These are phyloP conservation scores for Orycteropus afer DNA, from an alignment of 2,113 vertebrate genomes.

Conservation along the genomic window DNA sequence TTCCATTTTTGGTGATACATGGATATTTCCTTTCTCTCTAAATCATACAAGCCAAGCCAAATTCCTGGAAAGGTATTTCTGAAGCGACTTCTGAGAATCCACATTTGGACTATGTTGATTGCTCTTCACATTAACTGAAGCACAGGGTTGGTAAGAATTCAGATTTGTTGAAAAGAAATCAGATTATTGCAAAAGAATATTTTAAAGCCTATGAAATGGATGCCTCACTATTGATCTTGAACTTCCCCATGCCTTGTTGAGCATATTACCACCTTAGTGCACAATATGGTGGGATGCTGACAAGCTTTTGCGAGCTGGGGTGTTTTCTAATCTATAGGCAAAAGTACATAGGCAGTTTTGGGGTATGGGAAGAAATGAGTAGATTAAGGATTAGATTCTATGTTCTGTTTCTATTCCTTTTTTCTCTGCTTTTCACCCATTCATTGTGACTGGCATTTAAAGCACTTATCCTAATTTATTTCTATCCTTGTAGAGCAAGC, in stretches of 20 bases:
- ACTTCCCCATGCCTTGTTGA: slow-evolving; percentile 33
- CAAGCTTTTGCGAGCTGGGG: slow-evolving; percentile 17
- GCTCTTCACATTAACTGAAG: background rate
- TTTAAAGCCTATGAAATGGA: slow-evolving; percentile 53
- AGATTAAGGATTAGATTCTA: slow-evolving; percentile 11
- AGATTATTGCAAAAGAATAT: slow-evolving; percentile 32
- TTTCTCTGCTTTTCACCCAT: slow-evolving; percentile 58
- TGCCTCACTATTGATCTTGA: slow-evolving; percentile 50
- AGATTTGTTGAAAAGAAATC: slow-evolving; percentile 52
- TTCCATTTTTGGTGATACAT: background rate
- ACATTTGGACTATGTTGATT: background rate
- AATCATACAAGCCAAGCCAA: background rate
- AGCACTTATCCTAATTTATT: slow-evolving; percentile 84
- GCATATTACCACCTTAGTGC: background rate
- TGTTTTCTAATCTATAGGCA: slow-evolving; percentile 36
- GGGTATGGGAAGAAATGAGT: slow-evolving; percentile 40
- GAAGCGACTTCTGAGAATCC: slow-evolving; percentile 55
- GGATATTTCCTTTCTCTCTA: slow-evolving; percentile 5
- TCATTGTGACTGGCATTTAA: slow-evolving; percentile 82
- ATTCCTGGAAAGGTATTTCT: slow-evolving; percentile 51
- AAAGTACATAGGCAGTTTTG: slow-evolving; percentile 46
- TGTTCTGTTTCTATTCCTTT: slow-evolving; percentile 58
- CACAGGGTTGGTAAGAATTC: background rate
- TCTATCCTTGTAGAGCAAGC: slow-evolving; percentile 82
- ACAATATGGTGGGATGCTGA: background rate